Percentiles rank a stretch among this genome's conserved stretches.
Conservation (phyloP, 1,140 invertebrate genomes). For the Pseudobourletiella spinata region DNA sequence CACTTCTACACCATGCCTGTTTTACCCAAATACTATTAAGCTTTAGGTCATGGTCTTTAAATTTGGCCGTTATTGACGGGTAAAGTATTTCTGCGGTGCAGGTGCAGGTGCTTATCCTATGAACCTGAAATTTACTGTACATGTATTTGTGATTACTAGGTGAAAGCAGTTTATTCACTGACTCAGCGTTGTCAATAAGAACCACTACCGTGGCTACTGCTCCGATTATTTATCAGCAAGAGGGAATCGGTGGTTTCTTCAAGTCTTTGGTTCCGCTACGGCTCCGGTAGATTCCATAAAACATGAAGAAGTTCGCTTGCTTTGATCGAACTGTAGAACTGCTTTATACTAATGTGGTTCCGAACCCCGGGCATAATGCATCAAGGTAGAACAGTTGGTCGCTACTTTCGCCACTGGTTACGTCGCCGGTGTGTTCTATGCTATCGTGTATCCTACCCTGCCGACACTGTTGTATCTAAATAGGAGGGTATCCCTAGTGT, state of each 20-base stretch:
- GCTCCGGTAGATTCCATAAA: constrained; percentile 99
- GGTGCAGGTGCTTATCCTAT: too few species aligned
- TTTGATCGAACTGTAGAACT: constrained; percentile 97
- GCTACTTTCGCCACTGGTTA: constrained; percentile 75
- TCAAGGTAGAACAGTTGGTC: constrained; percentile 65
- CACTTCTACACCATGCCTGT: too few species aligned
- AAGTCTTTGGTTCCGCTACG: constrained; percentile 94
- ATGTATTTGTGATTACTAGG: too few species aligned
- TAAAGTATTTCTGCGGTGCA: too few species aligned
- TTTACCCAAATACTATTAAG: too few species aligned
- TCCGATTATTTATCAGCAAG: constrained; percentile 73
- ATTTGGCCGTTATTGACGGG: too few species aligned
- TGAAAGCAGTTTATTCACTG: too few species aligned
- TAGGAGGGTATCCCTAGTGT: constrained; percentile 63
- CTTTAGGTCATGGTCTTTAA: too few species aligned
- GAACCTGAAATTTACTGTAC: too few species aligned
- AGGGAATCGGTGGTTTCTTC: constrained; percentile 77
- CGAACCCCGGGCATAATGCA: constrained; percentile 65
- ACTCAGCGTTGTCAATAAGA: too few species aligned
- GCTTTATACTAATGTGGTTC: constrained; percentile 71
- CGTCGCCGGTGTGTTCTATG: constrained; percentile 79
- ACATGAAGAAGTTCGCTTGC: constrained; percentile 99
- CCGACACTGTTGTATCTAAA: constrained; percentile 78
- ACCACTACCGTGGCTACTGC: too few species aligned
- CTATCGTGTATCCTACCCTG: constrained; percentile 76